Conservation (phyloP, 2,113 vertebrate genomes). For the Tachysurus fulvidraco region DNA sequence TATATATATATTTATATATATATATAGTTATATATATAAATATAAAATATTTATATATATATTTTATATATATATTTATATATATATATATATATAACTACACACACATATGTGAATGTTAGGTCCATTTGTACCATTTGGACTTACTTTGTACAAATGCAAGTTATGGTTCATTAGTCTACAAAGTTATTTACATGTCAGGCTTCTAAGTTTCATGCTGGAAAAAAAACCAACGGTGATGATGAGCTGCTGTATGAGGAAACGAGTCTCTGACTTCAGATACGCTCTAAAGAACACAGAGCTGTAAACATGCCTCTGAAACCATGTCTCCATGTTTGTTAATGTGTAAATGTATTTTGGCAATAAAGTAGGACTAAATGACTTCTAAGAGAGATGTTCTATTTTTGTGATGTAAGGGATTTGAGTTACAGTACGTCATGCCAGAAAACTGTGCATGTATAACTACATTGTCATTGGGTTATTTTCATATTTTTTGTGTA, state of each 20-base stretch:
- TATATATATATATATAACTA: too few species aligned
- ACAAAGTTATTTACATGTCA: too few species aligned
- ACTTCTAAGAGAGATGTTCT: neutral
- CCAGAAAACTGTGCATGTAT: neutral
- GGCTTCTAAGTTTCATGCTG: neutral
- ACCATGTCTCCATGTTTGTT: neutral
- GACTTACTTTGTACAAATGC: neutral
- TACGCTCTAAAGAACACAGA: neutral
- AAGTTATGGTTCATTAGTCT: neutral
- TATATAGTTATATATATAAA: too few species aligned
- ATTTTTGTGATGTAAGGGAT: neutral
- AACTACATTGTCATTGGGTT: neutral
- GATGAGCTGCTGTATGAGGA: slow-evolving; percentile 10
- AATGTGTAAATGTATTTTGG: too few species aligned
- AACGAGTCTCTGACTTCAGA: neutral
- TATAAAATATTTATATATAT: too few species aligned
- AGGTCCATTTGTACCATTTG: neutral
- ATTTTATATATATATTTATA: too few species aligned
- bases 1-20: too few species aligned
- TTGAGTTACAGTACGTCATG: neutral
- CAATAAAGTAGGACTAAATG: neutral
- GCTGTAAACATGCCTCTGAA: neutral
- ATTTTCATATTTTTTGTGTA: too few species aligned
- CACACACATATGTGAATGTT: too few species aligned
- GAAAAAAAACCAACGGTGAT: neutral